These are phyloP conservation scores for Benthosema pterotum DNA, from an alignment of 2,797 vertebrate genomes.

Conservation along the genomic window DNA sequence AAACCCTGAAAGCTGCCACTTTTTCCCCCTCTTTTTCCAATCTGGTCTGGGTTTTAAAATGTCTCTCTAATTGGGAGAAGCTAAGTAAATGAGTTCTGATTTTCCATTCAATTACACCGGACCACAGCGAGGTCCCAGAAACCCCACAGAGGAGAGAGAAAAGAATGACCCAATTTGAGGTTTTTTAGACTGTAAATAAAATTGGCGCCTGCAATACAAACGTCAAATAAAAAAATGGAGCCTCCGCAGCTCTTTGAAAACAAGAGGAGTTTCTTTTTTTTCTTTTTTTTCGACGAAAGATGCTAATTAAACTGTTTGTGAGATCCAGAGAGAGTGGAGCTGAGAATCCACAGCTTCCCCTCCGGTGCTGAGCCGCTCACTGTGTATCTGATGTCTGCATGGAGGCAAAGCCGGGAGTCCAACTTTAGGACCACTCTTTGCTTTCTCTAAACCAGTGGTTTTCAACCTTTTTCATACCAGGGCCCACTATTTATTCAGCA, in stretches of 20 bases:
- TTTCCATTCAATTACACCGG: conserved; percentile 81
- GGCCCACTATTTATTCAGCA: too few relatives aligned
- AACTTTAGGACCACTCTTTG: too few relatives aligned
- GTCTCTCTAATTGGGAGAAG: too few relatives aligned
- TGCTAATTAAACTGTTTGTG: conserved; percentile 70
- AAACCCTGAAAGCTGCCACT: conserved; percentile 52
- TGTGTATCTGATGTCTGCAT: conserved; percentile 42
- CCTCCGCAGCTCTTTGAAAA: conserved; percentile 73
- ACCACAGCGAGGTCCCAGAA: conserved; percentile 75
- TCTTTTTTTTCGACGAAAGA: conserved; percentile 71
- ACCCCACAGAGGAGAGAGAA: conserved; percentile 46
- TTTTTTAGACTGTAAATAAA: conserved; percentile 81
- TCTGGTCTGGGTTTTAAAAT: conserved; percentile 72
- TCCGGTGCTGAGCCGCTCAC: conserved; percentile 19
- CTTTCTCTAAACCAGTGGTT: too few relatives aligned
- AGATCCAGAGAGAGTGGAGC: conserved; percentile 26
- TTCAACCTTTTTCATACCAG: too few relatives aligned
- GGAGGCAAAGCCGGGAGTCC: too few relatives aligned
- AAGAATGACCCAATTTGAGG: conserved; percentile 82
- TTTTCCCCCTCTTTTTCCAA: conserved; percentile 50
- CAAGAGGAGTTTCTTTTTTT: conserved; percentile 65
- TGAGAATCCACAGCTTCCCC: conserved; percentile 19
- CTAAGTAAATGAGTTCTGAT: too few relatives aligned
- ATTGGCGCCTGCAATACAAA: conserved; percentile 77
- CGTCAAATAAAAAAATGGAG: conserved; percentile 71